These are phyloP conservation scores for Arvicanthis niloticus DNA, from an alignment of 2,113 vertebrate species.

Conservation along the genomic window DNA sequence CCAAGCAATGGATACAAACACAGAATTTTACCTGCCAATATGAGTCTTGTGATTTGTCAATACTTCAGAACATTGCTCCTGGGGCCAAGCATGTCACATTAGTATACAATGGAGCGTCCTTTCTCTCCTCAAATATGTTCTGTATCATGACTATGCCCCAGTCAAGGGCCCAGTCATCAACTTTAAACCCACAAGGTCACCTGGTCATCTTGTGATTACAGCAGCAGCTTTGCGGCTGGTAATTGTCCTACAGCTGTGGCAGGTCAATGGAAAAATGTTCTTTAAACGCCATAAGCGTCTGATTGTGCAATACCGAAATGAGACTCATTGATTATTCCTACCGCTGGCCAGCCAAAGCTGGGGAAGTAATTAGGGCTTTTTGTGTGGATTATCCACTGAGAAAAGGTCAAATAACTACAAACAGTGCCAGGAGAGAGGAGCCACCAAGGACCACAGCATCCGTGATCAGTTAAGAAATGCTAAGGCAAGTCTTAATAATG, in stretches of 20 bases:
- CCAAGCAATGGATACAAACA: slow-evolving; percentile 51
- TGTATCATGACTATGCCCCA: slow-evolving; percentile 73
- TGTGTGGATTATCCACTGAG: slow-evolving; percentile 98
- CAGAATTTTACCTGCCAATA: slow-evolving; percentile 76
- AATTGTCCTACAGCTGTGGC: slow-evolving; percentile 89
- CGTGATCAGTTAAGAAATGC: slow-evolving; percentile 91
- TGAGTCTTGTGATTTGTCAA: slow-evolving; percentile 63
- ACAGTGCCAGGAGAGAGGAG: slow-evolving; percentile 93
- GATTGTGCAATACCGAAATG: slow-evolving; percentile 96
- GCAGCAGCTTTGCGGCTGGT: slow-evolving; percentile 86
- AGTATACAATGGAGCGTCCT: slow-evolving; percentile 59
- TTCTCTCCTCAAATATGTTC: slow-evolving; percentile 65
- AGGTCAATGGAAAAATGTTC: slow-evolving; percentile 93
- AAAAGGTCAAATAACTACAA: slow-evolving; percentile 99
- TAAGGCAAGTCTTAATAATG: slow-evolving; percentile 91
- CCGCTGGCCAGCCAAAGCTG: slow-evolving; percentile 92
- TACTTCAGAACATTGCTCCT: slow-evolving; percentile 71
- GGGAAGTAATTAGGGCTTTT: slow-evolving; percentile 99
- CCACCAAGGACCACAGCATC: slow-evolving; percentile 89
- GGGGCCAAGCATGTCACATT: slow-evolving; percentile 66
- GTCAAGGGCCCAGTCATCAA: slow-evolving; percentile 84
- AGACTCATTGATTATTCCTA: slow-evolving; percentile 97
- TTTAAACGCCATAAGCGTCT: slow-evolving; percentile 91
- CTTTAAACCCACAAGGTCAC: slow-evolving; percentile 88
- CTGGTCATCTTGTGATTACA: slow-evolving; percentile 89